phyloP scores from a whole-genome alignment of 2,888 invertebrate genomes.

The Zeuzera pyrina region DNA sequence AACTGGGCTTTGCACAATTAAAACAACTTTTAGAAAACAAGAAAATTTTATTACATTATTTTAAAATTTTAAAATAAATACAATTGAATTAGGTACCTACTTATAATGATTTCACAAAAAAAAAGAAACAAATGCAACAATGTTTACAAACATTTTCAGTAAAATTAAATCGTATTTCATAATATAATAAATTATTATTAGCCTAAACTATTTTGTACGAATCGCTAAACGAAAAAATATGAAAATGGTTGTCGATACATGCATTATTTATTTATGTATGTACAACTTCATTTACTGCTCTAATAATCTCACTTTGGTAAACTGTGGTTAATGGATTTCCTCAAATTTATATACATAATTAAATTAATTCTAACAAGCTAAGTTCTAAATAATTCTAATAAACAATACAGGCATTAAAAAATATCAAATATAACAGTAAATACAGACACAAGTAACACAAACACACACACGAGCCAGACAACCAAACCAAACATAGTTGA shows the following conservation, averaged over 20 bases:
- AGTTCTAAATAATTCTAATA: not conserved
- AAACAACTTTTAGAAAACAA: conserved; percentile 44
- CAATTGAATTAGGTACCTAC: conserved; percentile 52
- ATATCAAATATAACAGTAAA: not conserved
- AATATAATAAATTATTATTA: conserved; percentile 57
- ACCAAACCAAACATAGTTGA: too few species aligned
- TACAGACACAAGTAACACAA: not conserved
- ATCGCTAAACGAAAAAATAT: conserved; percentile 12
- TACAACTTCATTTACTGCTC: conserved; percentile 20
- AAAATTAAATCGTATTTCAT: conserved; percentile 28
- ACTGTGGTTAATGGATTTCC: conserved; percentile 68
- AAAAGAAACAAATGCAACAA: conserved; percentile 71
- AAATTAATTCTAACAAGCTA: not conserved
- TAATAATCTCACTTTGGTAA: conserved; percentile 76
- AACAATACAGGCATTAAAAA: not conserved
- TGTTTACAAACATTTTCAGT: conserved; percentile 26
- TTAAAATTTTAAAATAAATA: conserved; percentile 60
- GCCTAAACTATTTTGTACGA: conserved; percentile 63
- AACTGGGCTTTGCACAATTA: too few species aligned
- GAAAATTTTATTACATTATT: conserved; percentile 55
- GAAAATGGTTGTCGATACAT: not conserved
- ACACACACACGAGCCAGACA: not conserved
- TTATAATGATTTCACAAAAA: conserved; percentile 51
- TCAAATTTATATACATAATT: conserved; percentile 19
- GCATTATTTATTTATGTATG: conserved; percentile 4